Evolutionary conservation across 2,888 invertebrate species (phyloP), one percentile per base, ranked within the genome.

Genomic region (Eutolmus rufibarbis): DNA sequence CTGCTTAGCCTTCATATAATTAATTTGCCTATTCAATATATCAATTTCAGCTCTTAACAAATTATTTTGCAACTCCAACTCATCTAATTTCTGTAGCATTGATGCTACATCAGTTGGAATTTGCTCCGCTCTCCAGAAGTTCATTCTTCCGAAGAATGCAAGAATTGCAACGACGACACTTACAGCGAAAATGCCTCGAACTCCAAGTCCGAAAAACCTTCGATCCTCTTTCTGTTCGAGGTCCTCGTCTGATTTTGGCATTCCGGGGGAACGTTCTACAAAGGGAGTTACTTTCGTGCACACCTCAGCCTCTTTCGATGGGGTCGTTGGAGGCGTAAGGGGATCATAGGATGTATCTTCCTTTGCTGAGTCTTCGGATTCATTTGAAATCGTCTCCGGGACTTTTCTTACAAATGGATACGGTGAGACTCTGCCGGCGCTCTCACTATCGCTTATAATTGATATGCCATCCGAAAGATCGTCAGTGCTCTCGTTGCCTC

Each of bases 381-480:
- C 88, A 51, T 66, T 76, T 43, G 76, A 28, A 66, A 19, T 1
- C 2, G 51, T 66, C 19, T 56, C 57, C 16, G 37, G 76, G 31
- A 23, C 7, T 19, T 37, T 16, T 76, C n/a, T 40, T 9, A 31
- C 5, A 28, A 46, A 46, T 37, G 74, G 90, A 89, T 91, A 90
- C 16, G 92, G 92, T 1, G 92, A 91, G 14, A 91, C 82, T 31
- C 92, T 90, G 19, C 91, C 92, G n/a, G 90, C 90, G 89, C 91
- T 92, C 82, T 92, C 92, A 88, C 91, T 91, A 78, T 92, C 92
- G 88, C 92, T 92, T n/a, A 92, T 92, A 37, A 92, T 91, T 12
- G 92, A 92, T 74, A 92, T 92, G 66, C 92, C 92, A 90, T 92
- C 92, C 9, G 92, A 92, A n/a, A 92, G 89, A 86, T 92, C 92